Evolutionary conservation across 1,140 invertebrate species (phyloP).

Genomic region (Xylocopa sonorina): DNA sequence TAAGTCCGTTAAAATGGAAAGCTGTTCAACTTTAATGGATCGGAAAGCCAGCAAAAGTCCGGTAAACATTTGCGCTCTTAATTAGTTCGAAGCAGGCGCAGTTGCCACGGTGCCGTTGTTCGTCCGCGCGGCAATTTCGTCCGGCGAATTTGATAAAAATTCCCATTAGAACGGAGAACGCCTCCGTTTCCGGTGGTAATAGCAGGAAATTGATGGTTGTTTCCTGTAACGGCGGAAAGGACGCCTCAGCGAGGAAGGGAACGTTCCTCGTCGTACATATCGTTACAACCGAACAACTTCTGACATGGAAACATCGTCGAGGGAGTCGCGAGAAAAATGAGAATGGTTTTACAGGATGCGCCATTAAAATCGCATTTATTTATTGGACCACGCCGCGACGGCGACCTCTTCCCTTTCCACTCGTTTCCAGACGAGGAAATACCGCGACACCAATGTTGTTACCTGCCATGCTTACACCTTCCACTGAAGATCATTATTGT

Average conservation of each 20-base stretch:
- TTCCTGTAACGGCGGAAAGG: background rate
- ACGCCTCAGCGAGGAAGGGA: background rate
- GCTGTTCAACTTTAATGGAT: background rate
- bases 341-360: background rate
- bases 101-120: too few relatives aligned
- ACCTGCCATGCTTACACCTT: background rate
- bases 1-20: background rate
- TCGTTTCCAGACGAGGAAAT: constrained; percentile 4
- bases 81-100: background rate
- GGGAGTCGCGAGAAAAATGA: background rate
- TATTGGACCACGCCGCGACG: constrained; percentile 41
- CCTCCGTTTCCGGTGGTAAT: too few relatives aligned
- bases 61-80: background rate
- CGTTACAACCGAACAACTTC: constrained; percentile 40
- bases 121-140: too few relatives aligned
- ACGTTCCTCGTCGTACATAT: background rate
- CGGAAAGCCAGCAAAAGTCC: background rate
- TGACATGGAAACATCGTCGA: constrained; percentile 30
- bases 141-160: background rate
- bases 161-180: too few relatives aligned
- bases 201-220: constrained; percentile 1
- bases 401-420: constrained; percentile 15
- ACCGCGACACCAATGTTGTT: background rate
- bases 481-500: background rate
- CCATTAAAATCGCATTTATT: constrained; percentile 63